phyloP scores from a whole-genome alignment of 64 coral and sea anemone species.

The Dendrophyllia cribrosa region DNA sequence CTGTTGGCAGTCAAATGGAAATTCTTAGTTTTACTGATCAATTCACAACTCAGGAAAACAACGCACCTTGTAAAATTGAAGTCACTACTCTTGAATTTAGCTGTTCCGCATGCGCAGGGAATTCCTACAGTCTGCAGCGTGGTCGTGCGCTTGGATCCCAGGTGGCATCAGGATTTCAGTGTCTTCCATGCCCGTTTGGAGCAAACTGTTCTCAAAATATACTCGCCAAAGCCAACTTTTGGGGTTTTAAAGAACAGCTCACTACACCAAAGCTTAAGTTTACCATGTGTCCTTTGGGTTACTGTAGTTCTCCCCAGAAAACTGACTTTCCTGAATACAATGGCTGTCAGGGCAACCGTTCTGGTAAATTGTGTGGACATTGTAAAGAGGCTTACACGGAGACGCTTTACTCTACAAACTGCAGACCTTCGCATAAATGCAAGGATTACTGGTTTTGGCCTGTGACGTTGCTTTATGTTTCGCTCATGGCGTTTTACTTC shows the following conservation, averaged over 20 bases:
- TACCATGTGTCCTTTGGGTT: constrained; percentile 65
- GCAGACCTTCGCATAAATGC: constrained; percentile 51
- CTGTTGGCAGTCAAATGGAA: not conserved
- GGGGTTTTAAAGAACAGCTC: constrained; percentile 50
- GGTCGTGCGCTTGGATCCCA: constrained; percentile 15
- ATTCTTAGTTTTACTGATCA: constrained; percentile 4
- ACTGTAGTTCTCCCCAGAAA: not conserved
- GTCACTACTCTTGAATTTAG: constrained; percentile 14
- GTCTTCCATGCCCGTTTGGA: constrained; percentile 71
- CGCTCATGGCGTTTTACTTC: not conserved
- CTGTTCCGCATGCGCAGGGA: constrained; percentile 33
- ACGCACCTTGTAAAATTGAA: not conserved
- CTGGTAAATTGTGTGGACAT: constrained; percentile 61
- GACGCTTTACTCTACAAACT: constrained; percentile 67
- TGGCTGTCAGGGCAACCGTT: constrained; percentile 52
- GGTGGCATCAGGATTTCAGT: constrained; percentile 10
- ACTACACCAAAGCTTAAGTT: constrained; percentile 52
- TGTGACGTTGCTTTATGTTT: constrained; percentile 14
- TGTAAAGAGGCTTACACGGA: constrained; percentile 63
- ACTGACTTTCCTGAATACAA: constrained; percentile 1
- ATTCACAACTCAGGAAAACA: not conserved
- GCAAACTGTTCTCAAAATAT: constrained; percentile 37
- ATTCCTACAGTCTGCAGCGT: not conserved
- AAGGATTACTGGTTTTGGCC: constrained; percentile 75
- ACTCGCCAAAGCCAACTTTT: constrained; percentile 50